Evolutionary conservation across 2,113 vertebrate species (phyloP), one percentile per base, ranked within the genome.

Genomic region (Passer domesticus): DNA sequence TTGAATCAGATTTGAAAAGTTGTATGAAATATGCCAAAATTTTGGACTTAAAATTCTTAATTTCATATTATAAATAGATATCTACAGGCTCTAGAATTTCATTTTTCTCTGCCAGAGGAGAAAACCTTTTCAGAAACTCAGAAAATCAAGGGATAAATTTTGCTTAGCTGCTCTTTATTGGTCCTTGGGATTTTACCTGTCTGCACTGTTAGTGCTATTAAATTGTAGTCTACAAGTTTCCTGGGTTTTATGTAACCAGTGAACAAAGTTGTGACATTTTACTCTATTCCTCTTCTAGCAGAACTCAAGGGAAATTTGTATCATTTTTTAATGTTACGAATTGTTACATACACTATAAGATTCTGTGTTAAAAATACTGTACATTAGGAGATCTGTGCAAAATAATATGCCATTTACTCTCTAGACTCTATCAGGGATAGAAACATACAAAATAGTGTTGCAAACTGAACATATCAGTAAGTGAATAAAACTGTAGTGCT

Each of bases 31-130:
- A 87, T 3, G 90, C 78, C 97, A 83, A 79, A 77, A 89, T 82
- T 92, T 87, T 90, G 55, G 91, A 95, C 95, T 95, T 95, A 75
- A 92, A 95, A 89, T 94, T 96, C 39, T 96, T 96, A 91, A 83
- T 90, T 96, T 96, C 97, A 87, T 96, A 96, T 95, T 97, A 98
- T 97, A 98, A 98, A 98, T 97, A 98, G 96, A 30, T 98, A 98
- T 98, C 98, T 98, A 98, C 97, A 98, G 76, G 82, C 90, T 91
- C 92, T 96, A 93, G 72, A 90, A 96, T 96, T 95, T 87, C 39
- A 72, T 91, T 86, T 90, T 94, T 78, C 78, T 92, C 94, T 97
- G 81, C 93, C 89, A 96, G 92, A 96, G 77, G 85, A 97, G 95
- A 73, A 97, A 94, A 95, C 47, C 80, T 89, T 62, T 62, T 75